Conservation (phyloP, 2,888 invertebrate species). For the Syritta pipiens region DNA sequence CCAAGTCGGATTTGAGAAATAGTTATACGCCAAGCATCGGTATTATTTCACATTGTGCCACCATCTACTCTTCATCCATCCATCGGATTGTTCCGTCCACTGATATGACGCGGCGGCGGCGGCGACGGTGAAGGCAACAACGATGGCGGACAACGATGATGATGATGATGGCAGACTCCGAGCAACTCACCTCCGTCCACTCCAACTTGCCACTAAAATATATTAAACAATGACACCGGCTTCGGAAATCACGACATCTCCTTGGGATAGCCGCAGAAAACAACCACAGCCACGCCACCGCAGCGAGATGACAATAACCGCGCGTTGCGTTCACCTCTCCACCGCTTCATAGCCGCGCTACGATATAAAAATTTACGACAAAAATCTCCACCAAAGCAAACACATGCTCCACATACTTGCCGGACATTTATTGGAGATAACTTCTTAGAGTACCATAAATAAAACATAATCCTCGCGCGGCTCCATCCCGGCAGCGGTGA, state of each 20-base stretch:
- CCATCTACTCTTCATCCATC: conserved; percentile 53
- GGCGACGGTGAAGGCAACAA: conserved; percentile 7
- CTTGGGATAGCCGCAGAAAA: not conserved
- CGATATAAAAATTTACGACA: conserved; percentile 76
- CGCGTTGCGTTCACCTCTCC: not conserved
- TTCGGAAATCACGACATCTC: conserved; percentile 64
- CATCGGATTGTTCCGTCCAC: conserved; percentile 50
- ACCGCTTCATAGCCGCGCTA: conserved; percentile 35
- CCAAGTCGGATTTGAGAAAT: conserved; percentile 66
- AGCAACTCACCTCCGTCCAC: conserved; percentile 19
- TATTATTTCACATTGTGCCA: conserved; percentile 67
- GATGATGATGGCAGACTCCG: conserved; percentile 45
- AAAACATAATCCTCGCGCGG: conserved; percentile 78
- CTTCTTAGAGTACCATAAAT: conserved; percentile 79
- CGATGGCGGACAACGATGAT: conserved; percentile 41
- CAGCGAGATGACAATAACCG: conserved; percentile 38
- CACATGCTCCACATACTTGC: conserved; percentile 80
- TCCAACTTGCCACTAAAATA: conserved; percentile 60
- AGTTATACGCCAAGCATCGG: conserved; percentile 61
- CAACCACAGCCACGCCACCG: not conserved
- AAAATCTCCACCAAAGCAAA: conserved; percentile 79
- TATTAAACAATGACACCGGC: conserved; percentile 69
- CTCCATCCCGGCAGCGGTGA: conserved; percentile 61
- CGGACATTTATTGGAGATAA: conserved; percentile 80
- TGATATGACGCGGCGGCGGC: conserved; percentile 58